phyloP scores from a whole-genome alignment of 2,797 vertebrate species.

The Mus caroli region DNA sequence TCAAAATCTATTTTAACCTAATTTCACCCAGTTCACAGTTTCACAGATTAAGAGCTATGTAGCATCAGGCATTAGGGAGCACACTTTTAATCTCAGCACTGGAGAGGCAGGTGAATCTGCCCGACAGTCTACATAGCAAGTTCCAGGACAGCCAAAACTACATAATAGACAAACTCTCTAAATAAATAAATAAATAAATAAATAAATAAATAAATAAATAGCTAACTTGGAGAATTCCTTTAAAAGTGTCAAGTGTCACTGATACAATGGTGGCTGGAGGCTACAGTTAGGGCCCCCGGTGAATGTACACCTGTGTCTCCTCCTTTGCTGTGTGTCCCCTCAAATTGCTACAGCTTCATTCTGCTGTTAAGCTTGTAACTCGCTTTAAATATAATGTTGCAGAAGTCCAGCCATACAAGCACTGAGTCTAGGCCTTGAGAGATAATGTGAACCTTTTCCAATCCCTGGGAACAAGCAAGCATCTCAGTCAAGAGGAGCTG shows the following conservation, averaged over 20 bases:
- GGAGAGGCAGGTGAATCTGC: background rate
- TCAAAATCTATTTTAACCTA: background rate
- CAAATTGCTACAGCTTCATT: background rate
- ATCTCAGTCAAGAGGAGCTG: background rate
- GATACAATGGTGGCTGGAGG: no score
- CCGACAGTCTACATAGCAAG: background rate
- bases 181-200: background rate
- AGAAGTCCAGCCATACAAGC: background rate
- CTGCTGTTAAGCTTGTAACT: background rate
- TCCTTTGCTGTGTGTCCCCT: background rate
- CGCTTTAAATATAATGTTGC: background rate
- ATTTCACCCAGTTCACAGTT: background rate
- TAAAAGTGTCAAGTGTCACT: background rate
- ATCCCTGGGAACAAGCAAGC: background rate
- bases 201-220: background rate
- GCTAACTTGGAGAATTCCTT: background rate
- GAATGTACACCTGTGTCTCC: background rate
- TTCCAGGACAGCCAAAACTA: background rate
- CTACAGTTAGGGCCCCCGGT: rapidly evolving
- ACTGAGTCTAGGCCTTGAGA: background rate
- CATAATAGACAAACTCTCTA: background rate
- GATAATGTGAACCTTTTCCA: background rate
- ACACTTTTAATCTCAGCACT: background rate
- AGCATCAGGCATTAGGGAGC: background rate
- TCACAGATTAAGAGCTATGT: background rate